Percentiles rank a stretch among this genome's conserved stretches.
Conservation (phyloP, 2,797 vertebrate genomes). For the Holocentrus rufus region DNA sequence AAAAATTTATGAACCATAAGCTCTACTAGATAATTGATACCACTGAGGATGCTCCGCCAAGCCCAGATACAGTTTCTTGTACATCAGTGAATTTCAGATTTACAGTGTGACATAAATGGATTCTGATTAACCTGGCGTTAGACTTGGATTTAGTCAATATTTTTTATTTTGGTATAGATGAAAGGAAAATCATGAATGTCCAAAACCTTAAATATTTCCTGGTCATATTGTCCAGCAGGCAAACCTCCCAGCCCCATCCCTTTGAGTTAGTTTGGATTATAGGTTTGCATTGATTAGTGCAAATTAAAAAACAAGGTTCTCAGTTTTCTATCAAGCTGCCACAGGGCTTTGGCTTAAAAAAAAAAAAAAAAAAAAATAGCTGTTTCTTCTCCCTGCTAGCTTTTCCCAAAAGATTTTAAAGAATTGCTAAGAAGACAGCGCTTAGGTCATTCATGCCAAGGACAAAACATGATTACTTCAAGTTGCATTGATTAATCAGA, state of each 20-base stretch:
- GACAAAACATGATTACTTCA: background rate
- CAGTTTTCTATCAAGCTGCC: background rate
- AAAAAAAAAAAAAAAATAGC: no score
- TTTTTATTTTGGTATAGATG: no score
- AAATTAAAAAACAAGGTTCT: background rate
- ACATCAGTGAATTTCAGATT: background rate
- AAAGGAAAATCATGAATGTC: no score
- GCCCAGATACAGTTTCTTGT: background rate
- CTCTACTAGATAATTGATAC: background rate
- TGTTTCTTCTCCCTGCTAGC: background rate
- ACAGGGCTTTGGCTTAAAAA: background rate
- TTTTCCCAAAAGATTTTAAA: background rate
- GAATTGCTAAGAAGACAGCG: background rate
- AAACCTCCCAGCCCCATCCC: no score
- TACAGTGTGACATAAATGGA: background rate
- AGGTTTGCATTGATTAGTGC: background rate
- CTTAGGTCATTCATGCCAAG: background rate
- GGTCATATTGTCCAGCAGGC: conserved; percentile 8
- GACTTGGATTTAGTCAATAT: no score
- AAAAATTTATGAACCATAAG: no score
- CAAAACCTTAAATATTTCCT: background rate
- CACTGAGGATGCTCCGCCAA: background rate
- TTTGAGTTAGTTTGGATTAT: conserved; percentile 1
- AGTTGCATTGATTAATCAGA: background rate
- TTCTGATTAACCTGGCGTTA: background rate